phyloP scores from a whole-genome alignment of 1,140 invertebrate species.

The Drosophila kepulauana region DNA sequence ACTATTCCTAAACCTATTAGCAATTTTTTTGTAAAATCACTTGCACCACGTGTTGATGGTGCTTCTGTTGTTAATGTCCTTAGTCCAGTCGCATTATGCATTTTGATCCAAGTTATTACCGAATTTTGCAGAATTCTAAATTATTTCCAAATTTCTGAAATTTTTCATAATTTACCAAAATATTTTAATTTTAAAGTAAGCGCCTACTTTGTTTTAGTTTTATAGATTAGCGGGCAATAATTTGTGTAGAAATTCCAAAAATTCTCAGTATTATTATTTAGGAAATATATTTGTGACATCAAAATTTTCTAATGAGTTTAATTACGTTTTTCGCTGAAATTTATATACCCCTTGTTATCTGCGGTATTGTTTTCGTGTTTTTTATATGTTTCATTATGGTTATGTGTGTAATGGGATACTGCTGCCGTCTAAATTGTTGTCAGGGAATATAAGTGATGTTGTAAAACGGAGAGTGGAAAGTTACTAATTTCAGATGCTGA shows the following conservation, averaged over 20 bases:
- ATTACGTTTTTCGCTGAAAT: not conserved
- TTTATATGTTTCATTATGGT: not conserved
- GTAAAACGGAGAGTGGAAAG: not conserved
- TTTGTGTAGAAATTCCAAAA: no score
- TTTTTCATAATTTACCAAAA: no score
- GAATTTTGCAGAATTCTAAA: no score
- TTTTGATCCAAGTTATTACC: not conserved
- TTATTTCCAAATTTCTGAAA: no score
- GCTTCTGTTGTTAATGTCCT: not conserved
- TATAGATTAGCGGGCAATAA: no score
- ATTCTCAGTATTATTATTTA: not conserved
- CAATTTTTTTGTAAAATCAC: not conserved
- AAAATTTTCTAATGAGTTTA: not conserved
- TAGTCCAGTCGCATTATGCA: not conserved
- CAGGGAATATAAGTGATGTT: not conserved
- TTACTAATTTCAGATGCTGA: no score
- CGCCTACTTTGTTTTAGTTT: slow-evolving; percentile 5
- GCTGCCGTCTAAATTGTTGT: not conserved
- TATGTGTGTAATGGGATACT: not conserved
- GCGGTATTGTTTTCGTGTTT: not conserved
- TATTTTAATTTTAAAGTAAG: not conserved
- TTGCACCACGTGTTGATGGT: not conserved
- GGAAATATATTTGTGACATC: not conserved
- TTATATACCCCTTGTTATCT: not conserved
- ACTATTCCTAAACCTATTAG: not conserved